Conservation (phyloP, 2,888 invertebrate genomes). For the Ditula angustiorana region DNA sequence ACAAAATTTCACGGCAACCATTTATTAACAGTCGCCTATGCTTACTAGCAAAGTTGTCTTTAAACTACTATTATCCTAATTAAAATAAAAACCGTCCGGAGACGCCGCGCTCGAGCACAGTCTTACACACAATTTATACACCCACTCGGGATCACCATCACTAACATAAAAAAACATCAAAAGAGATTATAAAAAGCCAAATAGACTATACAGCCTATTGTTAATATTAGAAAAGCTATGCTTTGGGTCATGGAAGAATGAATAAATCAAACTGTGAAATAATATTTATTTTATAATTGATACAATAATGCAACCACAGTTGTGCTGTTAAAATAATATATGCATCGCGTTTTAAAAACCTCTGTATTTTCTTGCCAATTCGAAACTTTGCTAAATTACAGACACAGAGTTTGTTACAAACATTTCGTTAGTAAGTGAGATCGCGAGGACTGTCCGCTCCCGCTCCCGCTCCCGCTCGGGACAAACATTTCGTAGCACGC, state of each 20-base stretch:
- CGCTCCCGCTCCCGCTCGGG: not conserved
- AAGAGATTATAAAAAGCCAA: conserved; percentile 29
- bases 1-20: conserved; percentile 49
- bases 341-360: not conserved
- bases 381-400: not conserved
- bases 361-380: conserved; percentile 1
- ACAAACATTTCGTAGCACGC: not conserved
- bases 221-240: conserved; percentile 32
- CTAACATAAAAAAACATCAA: conserved; percentile 7
- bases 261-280: conserved; percentile 16
- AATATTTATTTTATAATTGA: conserved; percentile 24
- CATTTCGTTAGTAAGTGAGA: conserved; percentile 9
- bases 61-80: conserved; percentile 54
- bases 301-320: conserved; percentile 13
- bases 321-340: conserved; percentile 9
- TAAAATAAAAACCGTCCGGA: conserved; percentile 45
- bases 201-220: conserved; percentile 35
- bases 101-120: conserved; percentile 5
- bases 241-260: conserved; percentile 31
- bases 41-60: conserved; percentile 57
- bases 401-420: not conserved
- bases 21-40: conserved; percentile 56
- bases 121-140: conserved; percentile 28
- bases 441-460: too few species aligned
- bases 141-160: not conserved